Conservation (phyloP, 2,797 vertebrate genomes). For the Capromys pilorides region DNA sequence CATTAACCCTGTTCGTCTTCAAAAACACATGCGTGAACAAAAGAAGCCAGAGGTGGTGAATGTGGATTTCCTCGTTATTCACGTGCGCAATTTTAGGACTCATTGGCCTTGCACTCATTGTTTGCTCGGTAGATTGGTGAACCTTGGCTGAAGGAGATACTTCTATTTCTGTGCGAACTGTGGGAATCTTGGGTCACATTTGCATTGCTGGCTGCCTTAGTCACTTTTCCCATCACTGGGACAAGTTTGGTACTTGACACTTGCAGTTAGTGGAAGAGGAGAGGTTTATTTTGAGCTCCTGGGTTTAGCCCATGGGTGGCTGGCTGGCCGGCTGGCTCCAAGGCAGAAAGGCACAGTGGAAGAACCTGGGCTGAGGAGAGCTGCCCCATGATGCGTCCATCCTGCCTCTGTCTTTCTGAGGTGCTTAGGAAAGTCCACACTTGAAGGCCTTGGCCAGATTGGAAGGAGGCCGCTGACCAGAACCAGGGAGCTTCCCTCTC, state of each 20-base stretch:
- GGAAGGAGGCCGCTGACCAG: background rate
- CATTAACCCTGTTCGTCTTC: background rate
- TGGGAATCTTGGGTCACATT: background rate
- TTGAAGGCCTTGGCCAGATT: background rate
- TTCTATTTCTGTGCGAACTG: background rate
- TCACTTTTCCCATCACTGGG: background rate
- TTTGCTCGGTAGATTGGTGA: background rate
- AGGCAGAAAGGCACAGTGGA: background rate
- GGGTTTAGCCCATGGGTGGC: background rate
- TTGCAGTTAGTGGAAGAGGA: background rate
- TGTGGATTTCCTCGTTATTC: background rate
- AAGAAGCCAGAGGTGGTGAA: background rate
- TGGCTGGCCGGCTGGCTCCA: background rate
- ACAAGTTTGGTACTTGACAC: background rate
- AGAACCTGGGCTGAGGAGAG: background rate
- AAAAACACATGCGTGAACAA: background rate
- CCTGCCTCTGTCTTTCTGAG: background rate
- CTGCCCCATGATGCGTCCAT: fast-evolving
- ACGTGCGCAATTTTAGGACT: background rate
- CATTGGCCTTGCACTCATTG: background rate
- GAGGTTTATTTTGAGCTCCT: background rate
- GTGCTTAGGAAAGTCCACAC: background rate
- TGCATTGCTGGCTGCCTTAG: background rate
- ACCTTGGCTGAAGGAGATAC: background rate
- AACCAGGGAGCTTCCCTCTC: background rate